phyloP scores from a whole-genome alignment of 2,888 invertebrate species.

The Deroplatys truncata region DNA sequence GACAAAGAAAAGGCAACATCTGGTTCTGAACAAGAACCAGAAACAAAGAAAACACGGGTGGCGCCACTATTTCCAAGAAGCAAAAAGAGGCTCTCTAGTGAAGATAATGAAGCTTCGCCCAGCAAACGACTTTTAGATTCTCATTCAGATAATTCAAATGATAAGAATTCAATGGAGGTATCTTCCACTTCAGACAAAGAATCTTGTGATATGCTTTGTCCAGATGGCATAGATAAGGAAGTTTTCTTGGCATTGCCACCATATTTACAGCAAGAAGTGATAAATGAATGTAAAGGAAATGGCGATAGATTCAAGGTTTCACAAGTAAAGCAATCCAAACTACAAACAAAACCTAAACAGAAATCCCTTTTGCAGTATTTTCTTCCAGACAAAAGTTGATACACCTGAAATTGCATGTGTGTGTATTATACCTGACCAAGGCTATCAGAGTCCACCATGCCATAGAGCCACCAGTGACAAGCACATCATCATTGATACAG shows the following conservation, averaged over 20 bases:
- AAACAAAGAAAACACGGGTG: constrained; percentile 64
- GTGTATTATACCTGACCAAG: too few species aligned
- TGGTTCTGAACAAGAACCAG: constrained; percentile 67
- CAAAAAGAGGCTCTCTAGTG: constrained; percentile 12
- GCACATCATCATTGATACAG: too few species aligned
- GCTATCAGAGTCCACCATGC: too few species aligned
- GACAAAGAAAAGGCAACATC: constrained; percentile 48
- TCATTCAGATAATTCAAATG: constrained; percentile 55
- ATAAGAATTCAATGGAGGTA: not conserved
- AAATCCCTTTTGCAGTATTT: constrained; percentile 20
- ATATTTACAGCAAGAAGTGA: constrained; percentile 69
- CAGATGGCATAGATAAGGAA: constrained; percentile 62
- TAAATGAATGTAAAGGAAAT: constrained; percentile 59
- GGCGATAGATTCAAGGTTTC: not conserved
- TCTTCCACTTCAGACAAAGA: not conserved
- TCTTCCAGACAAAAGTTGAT: constrained; percentile 4
- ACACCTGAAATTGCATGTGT: not conserved
- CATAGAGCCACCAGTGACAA: too few species aligned
- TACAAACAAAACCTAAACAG: constrained; percentile 1
- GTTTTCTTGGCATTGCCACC: constrained; percentile 68
- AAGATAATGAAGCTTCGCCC: constrained; percentile 49
- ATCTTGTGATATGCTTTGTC: constrained; percentile 45
- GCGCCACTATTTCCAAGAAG: constrained; percentile 44
- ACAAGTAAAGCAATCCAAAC: not conserved
- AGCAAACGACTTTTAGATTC: constrained; percentile 66